Base-by-base conservation (phyloP, 2,113 vertebrate genomes). In the Maccullochella peelii region DNA sequence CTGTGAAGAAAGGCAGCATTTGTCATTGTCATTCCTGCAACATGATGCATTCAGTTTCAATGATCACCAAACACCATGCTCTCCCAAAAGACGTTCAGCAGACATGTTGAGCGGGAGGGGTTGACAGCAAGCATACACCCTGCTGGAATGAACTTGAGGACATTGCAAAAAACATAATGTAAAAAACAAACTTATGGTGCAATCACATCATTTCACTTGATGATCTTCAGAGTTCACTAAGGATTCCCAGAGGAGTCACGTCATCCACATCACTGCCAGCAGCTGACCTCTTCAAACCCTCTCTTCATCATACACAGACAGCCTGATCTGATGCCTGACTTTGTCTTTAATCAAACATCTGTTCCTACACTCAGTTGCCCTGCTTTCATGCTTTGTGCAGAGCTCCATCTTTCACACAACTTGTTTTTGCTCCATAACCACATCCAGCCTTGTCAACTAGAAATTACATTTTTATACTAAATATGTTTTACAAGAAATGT, bases 21-120 rank as follows among this genome's bases (percentile, higher is more conserved):
- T 50, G 79, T 86, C 77, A 85, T 81, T 86, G 74, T 57, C 50
- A 86, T 82, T 88, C 81, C 77, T 75, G 49, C 42, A 68, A 80
- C 73, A 85, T 44, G 9, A 66, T 52, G 49, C 42, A 25, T n/a
- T 90, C 68, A 50, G 2, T 84, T 79, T 86, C 72, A 75, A 72
- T 81, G 63, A 55, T 76, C 23, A 72, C 59, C 69, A 71, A 82
- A 81, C 42, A 73, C n/a, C 50, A 42, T 36, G 59, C 61, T 54
- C 18, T 49, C 23, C n/a, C 33, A 33, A 66, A 85, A 83, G n/a
- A 85, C 38, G 50, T 58, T 36, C 50, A 77, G 65, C 47, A 33
- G 72, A 30, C 54, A 55, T 42, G 65, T 50, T 61, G 65, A 77
- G 70, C 1, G 0, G 33, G 57, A 21, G 33, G 38, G 47, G 59